phyloP scores from a whole-genome alignment of 2,888 invertebrate genomes.

The Nemoura dubitans region DNA sequence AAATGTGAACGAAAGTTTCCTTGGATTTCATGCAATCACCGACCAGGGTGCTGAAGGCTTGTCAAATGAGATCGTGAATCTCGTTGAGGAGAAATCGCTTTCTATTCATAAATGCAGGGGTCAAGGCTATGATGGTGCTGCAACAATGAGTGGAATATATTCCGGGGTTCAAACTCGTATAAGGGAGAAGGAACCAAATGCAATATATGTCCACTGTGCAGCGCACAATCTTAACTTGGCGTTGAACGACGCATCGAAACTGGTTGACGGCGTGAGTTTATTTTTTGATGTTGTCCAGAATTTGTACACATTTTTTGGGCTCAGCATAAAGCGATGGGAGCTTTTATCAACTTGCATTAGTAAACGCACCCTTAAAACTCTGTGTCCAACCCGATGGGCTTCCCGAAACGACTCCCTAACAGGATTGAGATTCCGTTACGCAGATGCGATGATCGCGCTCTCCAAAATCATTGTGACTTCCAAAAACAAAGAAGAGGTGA shows the following conservation, averaged over 20 bases:
- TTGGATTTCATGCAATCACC: slow-evolving; percentile 29
- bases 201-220: too few species aligned
- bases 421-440: slow-evolving; percentile 1
- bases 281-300: too few species aligned
- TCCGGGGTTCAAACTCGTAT: slow-evolving; percentile 50
- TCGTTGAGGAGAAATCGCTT: slow-evolving; percentile 20
- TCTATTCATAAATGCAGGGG: slow-evolving; percentile 48
- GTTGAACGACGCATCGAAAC: too few species aligned
- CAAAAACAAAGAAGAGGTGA: not conserved
- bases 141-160: slow-evolving; percentile 50
- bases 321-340: not conserved
- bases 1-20: slow-evolving; percentile 20
- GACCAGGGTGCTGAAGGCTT: slow-evolving; percentile 31
- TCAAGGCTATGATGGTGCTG: slow-evolving; percentile 51
- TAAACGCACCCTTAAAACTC: slow-evolving; percentile 22
- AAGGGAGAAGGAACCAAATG: slow-evolving; percentile 47
- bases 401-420: not conserved
- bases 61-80: slow-evolving; percentile 19
- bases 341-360: not conserved
- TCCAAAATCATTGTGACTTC: not conserved
- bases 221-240: too few species aligned
- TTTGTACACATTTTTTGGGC: slow-evolving; percentile 8
- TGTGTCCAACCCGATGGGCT: slow-evolving; percentile 16
- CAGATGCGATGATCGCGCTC: not conserved
- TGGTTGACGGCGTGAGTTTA: too few species aligned